phyloP scores from a whole-genome alignment of 2,113 vertebrate genomes.

The Pseudonaja textilis region DNA sequence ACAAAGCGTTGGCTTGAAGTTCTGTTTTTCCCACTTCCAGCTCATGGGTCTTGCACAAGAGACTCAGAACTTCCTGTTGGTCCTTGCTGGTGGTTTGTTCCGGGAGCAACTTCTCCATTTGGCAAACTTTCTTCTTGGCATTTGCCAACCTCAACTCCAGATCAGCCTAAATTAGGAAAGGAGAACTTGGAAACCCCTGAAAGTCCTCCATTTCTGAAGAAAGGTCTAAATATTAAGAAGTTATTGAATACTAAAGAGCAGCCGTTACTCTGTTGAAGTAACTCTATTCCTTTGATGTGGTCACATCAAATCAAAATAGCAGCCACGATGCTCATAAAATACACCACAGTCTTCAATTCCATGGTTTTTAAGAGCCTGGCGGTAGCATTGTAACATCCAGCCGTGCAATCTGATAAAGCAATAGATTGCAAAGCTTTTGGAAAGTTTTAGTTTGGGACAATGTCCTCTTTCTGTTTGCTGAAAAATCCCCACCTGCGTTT shows the following conservation, averaged over 20 bases:
- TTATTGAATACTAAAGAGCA: not conserved
- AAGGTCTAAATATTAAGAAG: not conserved
- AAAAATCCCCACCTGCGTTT: not conserved
- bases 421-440: not conserved
- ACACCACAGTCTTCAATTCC: not conserved
- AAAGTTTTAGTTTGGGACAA: not conserved
- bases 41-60: slow-evolving; percentile 68
- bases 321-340: not conserved
- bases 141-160: slow-evolving; percentile 65
- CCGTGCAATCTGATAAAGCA: not conserved
- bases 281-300: not conserved
- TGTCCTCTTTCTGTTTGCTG: not conserved
- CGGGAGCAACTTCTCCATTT: slow-evolving; percentile 66
- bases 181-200: not conserved
- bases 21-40: slow-evolving; percentile 68
- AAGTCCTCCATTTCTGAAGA: not conserved
- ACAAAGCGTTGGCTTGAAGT: slow-evolving; percentile 52
- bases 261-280: not conserved
- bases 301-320: not conserved
- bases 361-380: not conserved
- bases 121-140: slow-evolving; percentile 58
- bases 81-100: slow-evolving; percentile 52
- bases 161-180: slow-evolving; percentile 47
- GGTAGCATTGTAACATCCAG: not conserved
- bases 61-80: slow-evolving; percentile 66